Base-by-base conservation (phyloP, 2,888 invertebrate genomes). In the Drepanosiphum platanoidis region DNA sequence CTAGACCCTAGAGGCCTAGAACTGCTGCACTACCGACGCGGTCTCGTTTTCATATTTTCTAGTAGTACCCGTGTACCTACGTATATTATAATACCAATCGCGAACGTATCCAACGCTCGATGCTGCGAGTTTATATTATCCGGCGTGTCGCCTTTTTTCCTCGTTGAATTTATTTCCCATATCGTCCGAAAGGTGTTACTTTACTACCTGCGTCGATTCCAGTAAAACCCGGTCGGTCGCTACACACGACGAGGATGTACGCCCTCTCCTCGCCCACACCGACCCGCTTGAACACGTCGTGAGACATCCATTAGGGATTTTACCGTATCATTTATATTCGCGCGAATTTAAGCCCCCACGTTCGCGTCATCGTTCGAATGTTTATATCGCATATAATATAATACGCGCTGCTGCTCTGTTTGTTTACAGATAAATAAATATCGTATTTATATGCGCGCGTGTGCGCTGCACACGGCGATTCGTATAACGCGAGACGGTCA, bases 251-350 rank as follows among this genome's bases (percentile, higher is more conserved):
- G 61, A 61, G 27, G 27, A 22, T 61, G 9, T 61, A 61, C 61
- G 27, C 27, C 8, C n/a, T n/a, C n/a, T n/a, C n/a, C n/a, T n/a
- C n/a, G n/a, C n/a, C n/a, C n/a, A n/a, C n/a, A n/a, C n/a, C n/a
- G n/a, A n/a, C 61, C 22, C 32, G 34, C 46, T 75, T n/a, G n/a
- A 52, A 52, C 22, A 52, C 34, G 75, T 58, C 52, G 46, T 3
- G n/a, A 52, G n/a, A 52, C 7, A 13, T 15, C 22, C 52, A 52
- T 34, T 52, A 75, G 7, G 52, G 52, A 75, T 75, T 52, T 52
- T 30, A 32, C 30, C 34, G 66, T 66, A 32, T 66, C 32, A 66
- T 66, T 66, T 61, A 61, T 61, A 61, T 61, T 61, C 61, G n/a
- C 61, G n/a, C 27, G 27, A 34, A 18, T 32, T 7, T 66, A 32